phyloP scores from a whole-genome alignment of 1,140 invertebrate genomes.

The Pseudomyrmex gracilis region DNA sequence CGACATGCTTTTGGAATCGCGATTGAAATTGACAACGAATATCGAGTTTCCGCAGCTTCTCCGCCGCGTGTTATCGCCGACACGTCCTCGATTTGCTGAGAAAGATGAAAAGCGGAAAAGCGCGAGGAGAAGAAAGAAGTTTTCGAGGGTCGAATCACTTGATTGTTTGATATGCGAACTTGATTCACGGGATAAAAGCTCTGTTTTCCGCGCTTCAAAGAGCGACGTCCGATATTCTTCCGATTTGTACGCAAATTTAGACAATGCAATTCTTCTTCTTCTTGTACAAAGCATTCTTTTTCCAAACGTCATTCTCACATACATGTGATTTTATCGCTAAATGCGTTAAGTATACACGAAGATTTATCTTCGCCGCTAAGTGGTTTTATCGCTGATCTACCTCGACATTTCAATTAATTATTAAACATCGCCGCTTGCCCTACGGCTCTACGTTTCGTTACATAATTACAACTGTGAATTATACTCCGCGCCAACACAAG shows the following conservation, averaged over 20 bases:
- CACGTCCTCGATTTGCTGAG: not conserved
- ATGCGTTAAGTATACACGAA: not conserved
- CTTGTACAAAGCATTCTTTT: not conserved
- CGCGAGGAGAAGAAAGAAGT: not conserved
- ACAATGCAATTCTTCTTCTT: not conserved
- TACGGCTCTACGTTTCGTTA: conserved; percentile 7
- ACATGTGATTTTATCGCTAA: conserved; percentile 29
- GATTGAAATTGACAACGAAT: conserved; percentile 73
- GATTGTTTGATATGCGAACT: conserved; percentile 14
- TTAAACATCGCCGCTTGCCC: conserved; percentile 4
- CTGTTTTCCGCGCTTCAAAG: not conserved
- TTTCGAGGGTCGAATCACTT: not conserved
- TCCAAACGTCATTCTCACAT: not conserved
- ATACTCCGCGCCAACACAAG: too few relatives aligned
- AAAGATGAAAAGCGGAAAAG: not conserved
- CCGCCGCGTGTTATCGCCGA: not conserved
- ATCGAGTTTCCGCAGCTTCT: not conserved
- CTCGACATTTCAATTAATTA: not conserved
- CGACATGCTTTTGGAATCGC: conserved; percentile 74
- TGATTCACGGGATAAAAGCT: conserved; percentile 24
- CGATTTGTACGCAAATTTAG: not conserved
- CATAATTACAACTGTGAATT: conserved; percentile 20
- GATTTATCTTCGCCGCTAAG: conserved; percentile 7
- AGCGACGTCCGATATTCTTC: not conserved
- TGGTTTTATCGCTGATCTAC: not conserved